Evolutionary conservation across 92 coral and sea anemone species (phyloP), one percentile per base, ranked within the genome.

Genomic region (Actinernus sp.): DNA sequence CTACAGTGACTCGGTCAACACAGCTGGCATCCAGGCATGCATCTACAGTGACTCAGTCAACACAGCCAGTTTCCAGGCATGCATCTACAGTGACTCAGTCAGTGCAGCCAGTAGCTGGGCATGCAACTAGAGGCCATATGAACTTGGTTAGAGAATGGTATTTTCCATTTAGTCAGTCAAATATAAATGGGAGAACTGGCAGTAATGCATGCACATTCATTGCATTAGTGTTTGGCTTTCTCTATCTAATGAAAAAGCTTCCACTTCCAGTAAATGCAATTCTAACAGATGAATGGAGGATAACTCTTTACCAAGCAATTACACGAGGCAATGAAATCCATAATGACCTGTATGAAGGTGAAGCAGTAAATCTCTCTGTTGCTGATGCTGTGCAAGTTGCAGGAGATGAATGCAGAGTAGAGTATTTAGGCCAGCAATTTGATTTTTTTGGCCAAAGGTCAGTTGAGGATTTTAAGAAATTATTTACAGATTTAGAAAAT

Each of bases 161-260:
- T 16, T 68, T 76, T 37, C 80, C 77, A 24, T 37, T 27, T 24
- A 49, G 49, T 24, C 90, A 76, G 49, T 84, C 84, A 3, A 49
- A 60, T 4, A 29, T 75, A 0, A 28, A 41, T 19, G 84, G 90
- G 37, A 28, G 84, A 54, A 18, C 29, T 44, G 90, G 74, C 8
- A 68, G 85, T 52, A 76, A 84, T 63, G 90, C 83, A 1, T 76
- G 84, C 31, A 68, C 75, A 43, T 68, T 84, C 20, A 84, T 84
- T 73, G 84, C 84, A 24, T 14, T 84, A 26, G 3, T 20, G 3
- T 76, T 84, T 63, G 84, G 84, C 18, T 25, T 40, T 28, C 26
- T 52, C 11, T 60, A 59, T 18, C 49, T 45, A 34, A 27, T 13
- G 6, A 16, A 47, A 36, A 6, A 58, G 14, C 72, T 83, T 17